Evolutionary conservation across 2,888 invertebrate genomes (phyloP).

Genomic region (Zygogramma bicolorata): DNA sequence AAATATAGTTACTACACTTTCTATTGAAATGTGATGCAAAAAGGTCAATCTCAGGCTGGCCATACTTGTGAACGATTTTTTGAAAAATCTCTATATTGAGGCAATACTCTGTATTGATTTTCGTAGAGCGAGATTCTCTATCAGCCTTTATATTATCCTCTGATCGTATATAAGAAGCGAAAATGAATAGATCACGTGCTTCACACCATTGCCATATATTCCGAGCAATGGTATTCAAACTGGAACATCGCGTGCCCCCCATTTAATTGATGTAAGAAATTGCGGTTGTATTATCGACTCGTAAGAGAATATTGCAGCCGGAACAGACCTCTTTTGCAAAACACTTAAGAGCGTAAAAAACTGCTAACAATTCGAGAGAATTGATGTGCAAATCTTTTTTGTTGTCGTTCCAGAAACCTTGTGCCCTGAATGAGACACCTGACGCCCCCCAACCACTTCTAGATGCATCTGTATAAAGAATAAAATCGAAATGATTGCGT

Average conservation of each 20-base stretch:
- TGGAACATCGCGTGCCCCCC: conserved; percentile 1
- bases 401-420: conserved; percentile 17
- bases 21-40: conserved; percentile 29
- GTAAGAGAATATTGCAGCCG: no score
- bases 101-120: conserved; percentile 20
- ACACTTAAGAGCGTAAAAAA: no score
- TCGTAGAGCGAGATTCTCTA: conserved; percentile 13
- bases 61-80: conserved; percentile 7
- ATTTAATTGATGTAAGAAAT: no score
- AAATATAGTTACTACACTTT: conserved; percentile 30
- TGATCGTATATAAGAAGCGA: conserved; percentile 22
- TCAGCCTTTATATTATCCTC: conserved; percentile 22
- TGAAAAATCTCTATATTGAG: neutral
- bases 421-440: neutral
- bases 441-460: conserved; percentile 17
- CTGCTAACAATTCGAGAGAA: conserved; percentile 21
- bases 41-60: no score
- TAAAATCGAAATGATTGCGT: neutral
- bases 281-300: no score
- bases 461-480: conserved; percentile 17
- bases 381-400: conserved; percentile 20
- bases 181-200: conserved; percentile 23
- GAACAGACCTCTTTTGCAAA: neutral
- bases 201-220: conserved; percentile 29
- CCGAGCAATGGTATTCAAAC: neutral